Evolutionary conservation across 1,140 invertebrate species (phyloP), one percentile per base, ranked within the genome.

Genomic region (Pseudomyrmex pallidus): DNA sequence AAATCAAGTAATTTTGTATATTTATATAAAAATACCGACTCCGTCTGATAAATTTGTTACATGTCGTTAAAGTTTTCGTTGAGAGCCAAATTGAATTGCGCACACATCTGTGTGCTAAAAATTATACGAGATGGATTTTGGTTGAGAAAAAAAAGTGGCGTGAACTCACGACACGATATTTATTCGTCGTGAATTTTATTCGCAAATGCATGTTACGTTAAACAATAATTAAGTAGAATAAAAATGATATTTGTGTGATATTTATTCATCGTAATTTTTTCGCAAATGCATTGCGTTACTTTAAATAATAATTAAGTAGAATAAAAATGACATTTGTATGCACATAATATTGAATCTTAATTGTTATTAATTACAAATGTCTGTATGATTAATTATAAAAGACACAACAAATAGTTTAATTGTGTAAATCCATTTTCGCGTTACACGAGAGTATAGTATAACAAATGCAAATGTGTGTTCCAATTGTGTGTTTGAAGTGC

Each of bases 361-460:
- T 68, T 68, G 56, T 78, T 35, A 13, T 44, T 48, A 22, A 7
- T 35, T 35, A 35, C 5, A 35, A 35, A 68, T 35, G 12, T 54
- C 22, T 15, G 46, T 57, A 12, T 63, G 22, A 63, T 63, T 52
- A 77, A 77, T 77, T 77, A 78, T 35, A 59, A 78, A 68, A 57
- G 10, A 4, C 2, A 2, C 5, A 12, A 22, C 13, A 62, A 48
- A 74, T 52, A 5, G 35, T 35, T 35, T 77, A 68, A 78, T 68
- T 68, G 68, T 68, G 67, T 68, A 78, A 78, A 68, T 68, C 5
- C 17, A 25, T n/a, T 17, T 13, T n/a, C 22, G 64, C 62, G 4
- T 68, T 57, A 52, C 12, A 66, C 35, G 52, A 20, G 13, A 57
- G 35, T 20, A 17, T 22, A 9, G n/a, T 67, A n/a, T 22, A 12